Percentiles rank a stretch among this genome's conserved stretches.
Evolutionary conservation across 2,113 vertebrate genomes (phyloP).

Genomic region (Lamprologus lemairii): DNA sequence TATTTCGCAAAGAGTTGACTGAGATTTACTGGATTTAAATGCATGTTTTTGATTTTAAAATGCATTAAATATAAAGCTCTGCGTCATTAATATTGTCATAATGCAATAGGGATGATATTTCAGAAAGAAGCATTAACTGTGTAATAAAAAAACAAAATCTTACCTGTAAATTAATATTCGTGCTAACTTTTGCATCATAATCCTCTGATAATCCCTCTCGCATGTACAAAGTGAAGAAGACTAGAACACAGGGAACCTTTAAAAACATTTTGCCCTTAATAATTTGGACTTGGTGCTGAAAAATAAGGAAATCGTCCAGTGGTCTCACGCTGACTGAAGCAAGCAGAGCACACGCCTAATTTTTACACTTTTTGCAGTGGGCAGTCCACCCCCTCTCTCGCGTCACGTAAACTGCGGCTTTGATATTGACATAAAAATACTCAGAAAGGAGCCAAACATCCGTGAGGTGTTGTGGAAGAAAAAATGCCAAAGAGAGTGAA

Average conservation of each 20-base stretch:
- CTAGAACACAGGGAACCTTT: conserved; percentile 17
- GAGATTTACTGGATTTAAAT: background rate
- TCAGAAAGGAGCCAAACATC: background rate
- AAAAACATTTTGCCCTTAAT: conserved; percentile 20
- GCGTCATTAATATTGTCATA: background rate
- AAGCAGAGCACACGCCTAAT: conserved; percentile 38
- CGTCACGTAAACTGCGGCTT: background rate
- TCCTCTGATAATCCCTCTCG: conserved; percentile 37
- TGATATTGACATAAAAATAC: background rate
- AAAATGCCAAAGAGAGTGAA: background rate
- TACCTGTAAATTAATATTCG: conserved; percentile 47
- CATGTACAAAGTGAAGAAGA: conserved; percentile 30
- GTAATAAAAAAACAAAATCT: background rate
- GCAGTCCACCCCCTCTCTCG: background rate
- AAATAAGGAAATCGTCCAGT: background rate
- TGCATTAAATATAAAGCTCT: background rate
- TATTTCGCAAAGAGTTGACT: background rate
- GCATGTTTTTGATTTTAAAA: background rate
- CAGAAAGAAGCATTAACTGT: background rate
- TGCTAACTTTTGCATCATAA: conserved; percentile 9
- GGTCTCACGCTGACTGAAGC: background rate
- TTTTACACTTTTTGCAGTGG: conserved; percentile 8
- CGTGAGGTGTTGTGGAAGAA: background rate
- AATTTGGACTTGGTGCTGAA: background rate
- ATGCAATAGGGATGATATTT: background rate